Percentiles rank a stretch among this genome's conserved stretches.
phyloP scores from a whole-genome alignment of 2,113 vertebrate species.

The Microtus pennsylvanicus region DNA sequence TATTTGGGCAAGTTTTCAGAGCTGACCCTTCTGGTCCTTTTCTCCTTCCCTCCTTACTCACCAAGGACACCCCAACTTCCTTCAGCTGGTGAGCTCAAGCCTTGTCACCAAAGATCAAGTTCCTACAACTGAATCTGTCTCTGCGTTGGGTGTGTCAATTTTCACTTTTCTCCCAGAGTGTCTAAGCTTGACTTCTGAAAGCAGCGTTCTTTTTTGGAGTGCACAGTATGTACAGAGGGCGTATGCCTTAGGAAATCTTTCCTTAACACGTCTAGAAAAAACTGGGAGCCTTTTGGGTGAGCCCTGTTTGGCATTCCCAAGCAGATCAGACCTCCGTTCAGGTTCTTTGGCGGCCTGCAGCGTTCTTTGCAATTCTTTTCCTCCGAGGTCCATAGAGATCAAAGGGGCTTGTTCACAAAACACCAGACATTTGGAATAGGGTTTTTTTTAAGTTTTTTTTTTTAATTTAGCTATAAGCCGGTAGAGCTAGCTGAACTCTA shows the following conservation, averaged over 20 bases:
- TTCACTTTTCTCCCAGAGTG: constrained; percentile 58
- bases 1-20: constrained; percentile 79
- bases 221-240: not conserved
- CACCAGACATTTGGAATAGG: constrained; percentile 53
- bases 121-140: constrained; percentile 64
- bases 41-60: not conserved
- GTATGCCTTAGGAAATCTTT: not conserved
- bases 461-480: constrained; percentile 48
- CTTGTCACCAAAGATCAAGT: constrained; percentile 58
- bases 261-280: not conserved
- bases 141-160: constrained; percentile 57
- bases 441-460: constrained; percentile 52
- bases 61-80: constrained; percentile 37
- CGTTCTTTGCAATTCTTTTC: constrained; percentile 51
- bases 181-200: constrained; percentile 64
- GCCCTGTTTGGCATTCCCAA: constrained; percentile 24
- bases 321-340: constrained; percentile 35
- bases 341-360: constrained; percentile 31
- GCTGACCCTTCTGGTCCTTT: constrained; percentile 73
- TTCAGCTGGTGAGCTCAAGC: constrained; percentile 14
- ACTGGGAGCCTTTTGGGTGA: not conserved
- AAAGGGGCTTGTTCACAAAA: constrained; percentile 74
- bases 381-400: constrained; percentile 66
- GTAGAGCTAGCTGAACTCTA: constrained; percentile 25
- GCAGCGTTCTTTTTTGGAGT: constrained; percentile 25